Base-by-base conservation (phyloP, 2,888 invertebrate species). In the Nebria brevicollis region DNA sequence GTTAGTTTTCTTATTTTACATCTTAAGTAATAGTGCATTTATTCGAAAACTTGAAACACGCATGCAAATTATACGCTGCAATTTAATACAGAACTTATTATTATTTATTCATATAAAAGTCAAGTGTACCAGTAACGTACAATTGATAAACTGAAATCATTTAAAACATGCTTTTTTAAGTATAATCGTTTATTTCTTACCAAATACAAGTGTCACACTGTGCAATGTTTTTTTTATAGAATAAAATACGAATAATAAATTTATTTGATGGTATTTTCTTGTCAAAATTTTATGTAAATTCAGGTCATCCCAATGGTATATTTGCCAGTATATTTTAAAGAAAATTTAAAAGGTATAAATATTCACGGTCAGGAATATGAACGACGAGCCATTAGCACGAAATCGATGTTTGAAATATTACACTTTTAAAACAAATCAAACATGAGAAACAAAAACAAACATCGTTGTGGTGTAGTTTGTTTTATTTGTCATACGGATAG, bases 381-480 rank as follows among this genome's bases (percentile, higher is more conserved):
- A 81, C 76, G 81, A 73, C 73, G 73, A 85, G 87, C 86, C 87
- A 87, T 87, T 86, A 86, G 83, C 86, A 86, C 85, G 84, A 86
- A 86, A 88, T 88, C 87, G 86, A 88, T 88, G 88, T 87, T 87
- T 86, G 85, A 86, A 86, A 87, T 87, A 86, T 85, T 83, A 85
- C 82, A 83, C 83, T 81, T 77, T 66, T 77, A 25, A 72, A 81
- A 81, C 81, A 73, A 66, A 76, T 72, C 77, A 77, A 66, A 73
- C 72, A 73, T 43, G 66, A 72, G 66, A 73, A 81, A 72, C 73
- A 66, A 13, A 77, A 72, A 77, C 73, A 66, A 13, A 77, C 54
- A 77, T 66, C 25, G 65, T 66, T 68, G 80, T 75, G 66, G 26
- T 79, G 73, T 70, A 68, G 72, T 75, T 70, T 26, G 70, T 75